These are phyloP conservation scores for Chloroceryle inda DNA, from an alignment of 2,797 vertebrate species.

Conservation along the genomic window DNA sequence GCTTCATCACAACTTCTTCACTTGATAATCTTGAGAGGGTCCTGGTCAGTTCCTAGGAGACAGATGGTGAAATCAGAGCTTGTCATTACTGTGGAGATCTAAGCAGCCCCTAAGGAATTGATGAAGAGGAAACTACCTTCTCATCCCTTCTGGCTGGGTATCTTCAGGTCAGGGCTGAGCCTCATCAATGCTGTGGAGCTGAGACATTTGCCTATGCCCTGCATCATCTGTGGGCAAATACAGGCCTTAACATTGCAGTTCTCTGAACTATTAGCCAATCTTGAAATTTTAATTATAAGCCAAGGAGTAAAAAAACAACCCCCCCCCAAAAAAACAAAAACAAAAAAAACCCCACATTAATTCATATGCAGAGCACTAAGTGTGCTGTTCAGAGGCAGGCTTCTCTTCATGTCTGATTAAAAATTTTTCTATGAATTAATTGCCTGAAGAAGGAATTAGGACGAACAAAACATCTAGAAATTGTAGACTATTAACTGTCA, in stretches of 20 bases:
- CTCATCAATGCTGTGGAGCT: background rate
- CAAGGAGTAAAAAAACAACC: background rate
- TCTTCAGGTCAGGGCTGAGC: constrained; percentile 3
- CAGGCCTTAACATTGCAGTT: constrained; percentile 27
- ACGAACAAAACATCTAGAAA: background rate
- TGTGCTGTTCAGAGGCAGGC: background rate
- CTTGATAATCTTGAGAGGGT: background rate
- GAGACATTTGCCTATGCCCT: background rate
- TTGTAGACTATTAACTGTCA: background rate
- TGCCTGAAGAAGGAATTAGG: background rate
- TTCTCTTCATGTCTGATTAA: constrained; percentile 10
- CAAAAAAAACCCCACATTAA: background rate
- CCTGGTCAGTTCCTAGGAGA: background rate
- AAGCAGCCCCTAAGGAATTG: background rate
- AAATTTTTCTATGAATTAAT: background rate
- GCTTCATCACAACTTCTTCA: background rate
- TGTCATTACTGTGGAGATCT: background rate
- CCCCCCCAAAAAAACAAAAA: no score
- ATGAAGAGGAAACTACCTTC: background rate
- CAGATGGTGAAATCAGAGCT: background rate
- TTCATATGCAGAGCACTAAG: background rate
- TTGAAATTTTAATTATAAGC: constrained; percentile 29
- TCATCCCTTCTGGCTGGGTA: background rate
- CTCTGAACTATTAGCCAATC: background rate
- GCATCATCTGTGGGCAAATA: background rate